Evolutionary conservation across 2,113 vertebrate genomes (phyloP).

Genomic region (Patagioenas fasciata): DNA sequence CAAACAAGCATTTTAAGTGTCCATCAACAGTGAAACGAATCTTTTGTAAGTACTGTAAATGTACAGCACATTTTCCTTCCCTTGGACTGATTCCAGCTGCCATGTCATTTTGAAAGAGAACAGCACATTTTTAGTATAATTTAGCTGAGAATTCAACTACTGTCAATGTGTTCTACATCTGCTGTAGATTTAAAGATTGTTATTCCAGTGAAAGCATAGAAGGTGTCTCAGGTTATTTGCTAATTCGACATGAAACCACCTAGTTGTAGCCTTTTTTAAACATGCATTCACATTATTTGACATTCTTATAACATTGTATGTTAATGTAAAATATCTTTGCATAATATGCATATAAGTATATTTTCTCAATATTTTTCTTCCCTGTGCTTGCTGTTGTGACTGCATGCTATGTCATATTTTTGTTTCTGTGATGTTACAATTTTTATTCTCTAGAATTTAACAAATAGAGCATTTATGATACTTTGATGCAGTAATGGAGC

Average conservation of each 20-base stretch:
- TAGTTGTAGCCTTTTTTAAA: constrained; percentile 68
- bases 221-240: constrained; percentile 77
- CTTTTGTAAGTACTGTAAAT: constrained; percentile 70
- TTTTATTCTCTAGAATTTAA: constrained; percentile 71
- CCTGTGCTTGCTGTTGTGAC: constrained; percentile 74
- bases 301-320: constrained; percentile 78
- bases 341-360: constrained; percentile 81
- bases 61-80: constrained; percentile 59
- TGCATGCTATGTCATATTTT: constrained; percentile 78
- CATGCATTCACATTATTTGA: constrained; percentile 55
- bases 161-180: constrained; percentile 50
- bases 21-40: constrained; percentile 41
- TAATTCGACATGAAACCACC: constrained; percentile 71
- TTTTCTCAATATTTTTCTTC: constrained; percentile 75
- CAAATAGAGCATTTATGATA: constrained; percentile 60
- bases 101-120: constrained; percentile 55
- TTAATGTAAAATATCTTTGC: constrained; percentile 79
- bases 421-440: constrained; percentile 70
- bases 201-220: constrained; percentile 64
- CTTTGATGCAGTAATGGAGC: constrained; percentile 69
- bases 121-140: constrained; percentile 54
- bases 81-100: constrained; percentile 62
- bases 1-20: constrained; percentile 46
- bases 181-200: constrained; percentile 61
- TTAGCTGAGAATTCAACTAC: constrained; percentile 48